Conservation (phyloP, 2,113 vertebrate species). For the Gracilinanus agilis region DNA sequence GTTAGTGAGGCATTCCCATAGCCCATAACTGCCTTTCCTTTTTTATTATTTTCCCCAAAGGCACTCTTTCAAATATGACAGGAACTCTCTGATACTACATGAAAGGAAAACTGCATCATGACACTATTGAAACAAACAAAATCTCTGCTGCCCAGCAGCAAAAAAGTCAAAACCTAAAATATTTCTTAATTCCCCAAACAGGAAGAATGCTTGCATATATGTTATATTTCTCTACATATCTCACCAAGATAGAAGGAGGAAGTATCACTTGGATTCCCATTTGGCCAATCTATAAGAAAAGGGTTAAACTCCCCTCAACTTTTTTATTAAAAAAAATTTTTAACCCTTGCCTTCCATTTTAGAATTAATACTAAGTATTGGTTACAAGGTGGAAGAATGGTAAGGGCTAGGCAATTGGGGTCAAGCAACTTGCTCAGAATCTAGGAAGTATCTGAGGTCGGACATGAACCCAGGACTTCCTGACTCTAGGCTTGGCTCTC, state of each 20-base stretch:
- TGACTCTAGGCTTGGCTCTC: no score
- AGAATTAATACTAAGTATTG: no score
- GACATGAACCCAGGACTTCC: no score
- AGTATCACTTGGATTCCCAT: neutral
- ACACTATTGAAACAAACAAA: neutral
- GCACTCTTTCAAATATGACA: neutral
- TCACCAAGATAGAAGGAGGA: neutral
- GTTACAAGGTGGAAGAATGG: no score
- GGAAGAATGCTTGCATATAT: neutral
- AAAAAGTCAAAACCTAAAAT: conserved; percentile 22
- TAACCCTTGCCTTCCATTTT: no score
- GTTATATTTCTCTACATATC: neutral
- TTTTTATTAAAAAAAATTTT: neutral
- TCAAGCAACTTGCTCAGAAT: no score
- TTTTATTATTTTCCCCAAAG: conserved; percentile 13
- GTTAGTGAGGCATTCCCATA: neutral
- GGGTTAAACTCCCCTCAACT: neutral
- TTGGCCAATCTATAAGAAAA: neutral
- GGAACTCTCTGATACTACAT: neutral
- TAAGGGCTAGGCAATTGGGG: no score
- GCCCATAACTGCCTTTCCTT: conserved; percentile 3
- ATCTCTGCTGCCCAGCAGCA: neutral
- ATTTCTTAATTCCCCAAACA: neutral
- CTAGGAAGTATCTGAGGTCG: no score
- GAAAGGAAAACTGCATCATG: neutral